A percentile compares a stretch with the other conserved stretches of the same genome.
phyloP scores from a whole-genome alignment of 2,888 invertebrate species.

The Oligia latruncula region DNA sequence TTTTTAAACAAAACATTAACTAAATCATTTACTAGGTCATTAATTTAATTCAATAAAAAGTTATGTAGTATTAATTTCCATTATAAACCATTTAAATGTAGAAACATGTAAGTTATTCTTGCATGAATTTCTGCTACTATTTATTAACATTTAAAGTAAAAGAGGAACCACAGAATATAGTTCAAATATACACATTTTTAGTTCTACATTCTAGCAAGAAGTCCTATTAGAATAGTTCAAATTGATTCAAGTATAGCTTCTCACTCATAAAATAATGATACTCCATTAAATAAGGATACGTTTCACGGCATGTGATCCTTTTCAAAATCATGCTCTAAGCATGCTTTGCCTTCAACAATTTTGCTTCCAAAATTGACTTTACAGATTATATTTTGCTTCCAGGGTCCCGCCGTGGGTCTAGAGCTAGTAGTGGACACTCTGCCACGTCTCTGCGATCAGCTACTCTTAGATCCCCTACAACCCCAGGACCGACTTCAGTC shows the following conservation, averaged over 20 bases:
- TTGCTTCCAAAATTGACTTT: neutral
- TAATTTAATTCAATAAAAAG: neutral
- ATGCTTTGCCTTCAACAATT: constrained; percentile 61
- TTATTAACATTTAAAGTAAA: neutral
- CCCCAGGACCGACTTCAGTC: constrained; percentile 89
- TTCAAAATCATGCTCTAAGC: constrained; percentile 59
- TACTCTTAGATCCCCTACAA: constrained; percentile 85
- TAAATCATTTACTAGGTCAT: constrained; percentile 16
- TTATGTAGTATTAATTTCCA: constrained; percentile 23
- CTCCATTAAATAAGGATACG: constrained; percentile 31
- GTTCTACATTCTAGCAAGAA: constrained; percentile 4
- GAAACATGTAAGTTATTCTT: constrained; percentile 35
- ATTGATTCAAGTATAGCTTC: constrained; percentile 42
- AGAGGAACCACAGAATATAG: neutral
- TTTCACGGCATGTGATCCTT: constrained; percentile 58
- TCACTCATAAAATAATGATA: constrained; percentile 30
- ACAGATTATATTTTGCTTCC: constrained; percentile 57
- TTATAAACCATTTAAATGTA: constrained; percentile 11
- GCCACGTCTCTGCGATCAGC: constrained; percentile 93
- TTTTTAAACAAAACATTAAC: constrained; percentile 25
- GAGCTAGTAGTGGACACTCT: constrained; percentile 94
- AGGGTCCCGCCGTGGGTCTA: constrained; percentile 93
- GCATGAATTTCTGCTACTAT: constrained; percentile 44
- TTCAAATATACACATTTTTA: neutral
- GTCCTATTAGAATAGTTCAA: constrained; percentile 41